Conservation (phyloP, 1,140 invertebrate genomes). For the Pogonomyrmex barbatus region DNA sequence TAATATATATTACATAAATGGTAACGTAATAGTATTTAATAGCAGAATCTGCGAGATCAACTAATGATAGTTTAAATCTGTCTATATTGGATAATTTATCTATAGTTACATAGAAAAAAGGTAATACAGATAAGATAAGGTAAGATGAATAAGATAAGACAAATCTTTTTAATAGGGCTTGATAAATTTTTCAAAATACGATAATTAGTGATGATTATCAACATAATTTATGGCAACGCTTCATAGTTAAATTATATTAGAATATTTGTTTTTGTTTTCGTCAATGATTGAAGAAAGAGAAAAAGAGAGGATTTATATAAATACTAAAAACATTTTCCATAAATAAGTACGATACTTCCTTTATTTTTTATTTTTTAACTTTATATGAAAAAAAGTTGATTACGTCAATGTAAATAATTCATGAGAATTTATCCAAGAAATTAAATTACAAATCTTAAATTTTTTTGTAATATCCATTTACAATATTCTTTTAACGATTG, state of each 20-base stretch:
- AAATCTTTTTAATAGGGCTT: not conserved
- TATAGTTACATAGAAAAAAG: not conserved
- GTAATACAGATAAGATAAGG: conserved; percentile 4
- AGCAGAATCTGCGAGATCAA: not conserved
- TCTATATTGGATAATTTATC: conserved; percentile 2
- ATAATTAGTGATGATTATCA: not conserved
- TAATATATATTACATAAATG: conserved; percentile 10
- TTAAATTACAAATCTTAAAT: conserved; percentile 12
- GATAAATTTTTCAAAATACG: not conserved
- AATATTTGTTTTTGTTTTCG: not conserved
- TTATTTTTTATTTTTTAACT: not conserved
- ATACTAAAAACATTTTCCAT: conserved; percentile 9
- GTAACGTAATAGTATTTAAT: conserved; percentile 21
- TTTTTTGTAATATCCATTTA: not conserved
- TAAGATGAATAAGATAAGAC: not conserved
- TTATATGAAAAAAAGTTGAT: not conserved
- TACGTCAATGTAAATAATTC: conserved; percentile 4
- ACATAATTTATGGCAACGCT: not conserved
- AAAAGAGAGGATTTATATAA: not conserved
- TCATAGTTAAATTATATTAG: not conserved
- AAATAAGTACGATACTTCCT: not conserved
- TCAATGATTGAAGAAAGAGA: not conserved
- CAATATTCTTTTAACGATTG: not conserved
- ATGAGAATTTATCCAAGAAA: not conserved
- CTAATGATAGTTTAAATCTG: conserved; percentile 15